Percentiles rank a stretch among this genome's conserved stretches.
Conservation (phyloP, 2,797 vertebrate species). For the Pseudochirops corinnae region DNA sequence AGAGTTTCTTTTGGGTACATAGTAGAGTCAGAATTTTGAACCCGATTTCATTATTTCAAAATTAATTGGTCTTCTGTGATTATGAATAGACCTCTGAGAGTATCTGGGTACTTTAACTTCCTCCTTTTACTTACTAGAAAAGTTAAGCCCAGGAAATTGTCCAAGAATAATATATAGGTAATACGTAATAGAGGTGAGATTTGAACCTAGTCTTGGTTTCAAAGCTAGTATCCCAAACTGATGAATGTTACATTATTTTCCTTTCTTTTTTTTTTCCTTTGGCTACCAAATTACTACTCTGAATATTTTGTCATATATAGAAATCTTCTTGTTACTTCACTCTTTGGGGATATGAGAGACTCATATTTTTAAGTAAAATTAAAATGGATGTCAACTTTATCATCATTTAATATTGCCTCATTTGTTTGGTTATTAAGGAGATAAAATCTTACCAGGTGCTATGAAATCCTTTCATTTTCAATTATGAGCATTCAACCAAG, state of each 20-base stretch:
- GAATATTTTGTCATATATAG: neutral
- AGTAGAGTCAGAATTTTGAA: neutral
- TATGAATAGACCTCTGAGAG: neutral
- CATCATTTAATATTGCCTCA: slow-evolving; percentile 24
- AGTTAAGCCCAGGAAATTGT: neutral
- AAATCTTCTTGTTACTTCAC: neutral
- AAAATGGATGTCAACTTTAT: neutral
- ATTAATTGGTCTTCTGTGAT: neutral
- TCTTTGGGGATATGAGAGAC: neutral
- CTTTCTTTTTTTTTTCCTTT: neutral
- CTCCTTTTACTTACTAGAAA: neutral
- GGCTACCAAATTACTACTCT: neutral
- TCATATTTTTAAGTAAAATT: neutral
- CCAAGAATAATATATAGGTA: neutral
- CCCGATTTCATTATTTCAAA: neutral
- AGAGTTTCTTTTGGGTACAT: neutral
- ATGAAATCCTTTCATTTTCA: slow-evolving; percentile 14
- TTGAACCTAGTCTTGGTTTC: neutral
- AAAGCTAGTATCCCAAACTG: neutral
- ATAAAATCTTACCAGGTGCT: slow-evolving; percentile 12
- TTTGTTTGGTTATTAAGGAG: slow-evolving; percentile 16
- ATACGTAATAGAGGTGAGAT: neutral
- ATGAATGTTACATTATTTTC: neutral
- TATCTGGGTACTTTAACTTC: neutral
- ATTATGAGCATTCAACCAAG: neutral